Evolutionary conservation across 2,888 invertebrate species (phyloP).

Genomic region (Nematopogon swammerdamellus): DNA sequence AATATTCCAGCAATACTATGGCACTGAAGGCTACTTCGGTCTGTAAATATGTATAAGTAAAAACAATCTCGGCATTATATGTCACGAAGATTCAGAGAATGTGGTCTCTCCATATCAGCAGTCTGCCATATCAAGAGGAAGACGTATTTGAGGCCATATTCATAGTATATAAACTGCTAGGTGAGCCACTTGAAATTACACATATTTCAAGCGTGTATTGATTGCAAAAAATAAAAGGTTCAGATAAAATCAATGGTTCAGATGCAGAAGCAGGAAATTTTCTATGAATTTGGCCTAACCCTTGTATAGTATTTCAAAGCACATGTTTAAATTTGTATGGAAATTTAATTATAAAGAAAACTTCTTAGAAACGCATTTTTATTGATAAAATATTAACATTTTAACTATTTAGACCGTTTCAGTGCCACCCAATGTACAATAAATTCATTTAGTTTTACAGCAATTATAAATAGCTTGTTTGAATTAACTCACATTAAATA

Average conservation of each 20-base stretch:
- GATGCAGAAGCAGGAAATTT: conserved; percentile 38
- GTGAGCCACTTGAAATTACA: too few species aligned
- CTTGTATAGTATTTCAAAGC: conserved; percentile 78
- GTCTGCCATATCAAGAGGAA: conserved; percentile 65
- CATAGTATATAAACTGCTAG: conserved; percentile 36
- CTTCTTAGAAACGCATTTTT: conserved; percentile 39
- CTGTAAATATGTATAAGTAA: not conserved
- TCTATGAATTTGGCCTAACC: conserved; percentile 33
- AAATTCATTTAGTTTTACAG: too few species aligned
- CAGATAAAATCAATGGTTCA: too few species aligned
- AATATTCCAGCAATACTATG: not conserved
- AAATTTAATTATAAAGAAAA: conserved; percentile 62
- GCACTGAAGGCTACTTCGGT: not conserved
- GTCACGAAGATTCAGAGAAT: too few species aligned
- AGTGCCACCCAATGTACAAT: too few species aligned
- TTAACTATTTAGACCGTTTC: too few species aligned
- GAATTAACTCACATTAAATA: too few species aligned
- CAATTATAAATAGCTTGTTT: too few species aligned
- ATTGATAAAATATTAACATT: conserved; percentile 16
- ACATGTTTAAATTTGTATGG: conserved; percentile 83
- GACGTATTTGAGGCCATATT: conserved; percentile 43
- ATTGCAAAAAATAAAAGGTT: too few species aligned
- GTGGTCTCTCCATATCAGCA: conserved; percentile 58
- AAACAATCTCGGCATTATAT: not conserved
- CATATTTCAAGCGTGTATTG: too few species aligned